Base-by-base conservation (phyloP, 2,888 invertebrate species). In the Sarcophaga subvicina region DNA sequence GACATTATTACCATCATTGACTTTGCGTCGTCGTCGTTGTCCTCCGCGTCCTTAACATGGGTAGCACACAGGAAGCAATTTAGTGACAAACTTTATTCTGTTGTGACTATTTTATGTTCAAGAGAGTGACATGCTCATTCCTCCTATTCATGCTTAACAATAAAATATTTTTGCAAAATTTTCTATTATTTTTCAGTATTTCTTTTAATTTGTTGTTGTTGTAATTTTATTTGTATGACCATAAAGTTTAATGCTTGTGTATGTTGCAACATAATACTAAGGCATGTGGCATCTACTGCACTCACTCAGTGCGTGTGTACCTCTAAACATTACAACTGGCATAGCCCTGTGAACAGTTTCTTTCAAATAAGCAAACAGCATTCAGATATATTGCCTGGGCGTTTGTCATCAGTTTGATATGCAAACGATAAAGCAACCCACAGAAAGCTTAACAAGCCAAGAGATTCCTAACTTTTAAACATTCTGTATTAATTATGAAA, bases 1-100 rank as follows among this genome's bases (percentile, higher is more conserved):
- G 75, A 84, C 87, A 81, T 87, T 81, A 87, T 79, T 81, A 78
- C 80, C 83, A 83, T 83, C 83, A 87, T 81, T 83, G 83, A 87
- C 75, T 83, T 80, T 79, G 77, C 80, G 76, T 80, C 82, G 79
- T 79, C 71, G 79, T 72, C 72, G 54, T 54, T 14, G 1, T 14
- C 12, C 54, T 17, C 14, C 54, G 14, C 17, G 1, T 54, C 14
- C 12, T 14, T 17, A 17, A 1, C 14, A 14, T 14, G 12, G 54
- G 70, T 70, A 78, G 70, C 86, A 20, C 20, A 22, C 22, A 87
- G 86, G 83, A 87, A 87, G 60, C 83, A 87, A 86, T 86, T 86
- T 83, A 73, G 67, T 77, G 72, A 80, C 83, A 80, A 80, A 83
- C 86, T 83, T 86, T 70, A 82, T 82, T 37, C 37, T 37, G 37